phyloP scores from a whole-genome alignment of 2,113 vertebrate genomes.

The Mellivora capensis region DNA sequence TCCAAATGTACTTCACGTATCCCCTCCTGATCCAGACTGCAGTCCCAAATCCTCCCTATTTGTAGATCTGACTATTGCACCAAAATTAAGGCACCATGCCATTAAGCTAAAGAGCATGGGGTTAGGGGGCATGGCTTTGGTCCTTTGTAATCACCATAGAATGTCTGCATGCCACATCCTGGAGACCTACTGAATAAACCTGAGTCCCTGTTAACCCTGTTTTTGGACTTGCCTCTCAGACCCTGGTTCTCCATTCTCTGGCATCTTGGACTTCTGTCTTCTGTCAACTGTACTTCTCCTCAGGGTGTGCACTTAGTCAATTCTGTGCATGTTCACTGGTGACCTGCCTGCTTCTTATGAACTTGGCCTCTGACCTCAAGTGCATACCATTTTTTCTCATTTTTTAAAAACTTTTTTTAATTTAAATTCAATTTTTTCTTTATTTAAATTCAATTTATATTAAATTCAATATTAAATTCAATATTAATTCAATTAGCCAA shows the following conservation, averaged over 20 bases:
- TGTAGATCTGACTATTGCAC: neutral
- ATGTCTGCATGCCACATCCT: neutral
- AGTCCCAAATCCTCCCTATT: neutral
- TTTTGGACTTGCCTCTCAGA: neutral
- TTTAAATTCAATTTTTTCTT: no score
- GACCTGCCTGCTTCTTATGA: neutral
- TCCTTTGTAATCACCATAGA: neutral
- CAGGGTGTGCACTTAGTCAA: neutral
- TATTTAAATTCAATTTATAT: no score
- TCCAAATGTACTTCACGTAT: neutral
- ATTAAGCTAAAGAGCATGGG: neutral
- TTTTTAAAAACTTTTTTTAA: no score
- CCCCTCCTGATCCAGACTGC: neutral
- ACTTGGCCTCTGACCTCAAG: neutral
- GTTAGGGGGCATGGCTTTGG: neutral
- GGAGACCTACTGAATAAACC: neutral
- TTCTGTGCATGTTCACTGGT: neutral
- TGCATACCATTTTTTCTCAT: no score
- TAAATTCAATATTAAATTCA: no score
- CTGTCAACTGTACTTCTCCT: neutral
- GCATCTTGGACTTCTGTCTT: neutral
- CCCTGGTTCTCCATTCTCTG: neutral
- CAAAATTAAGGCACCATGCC: neutral
- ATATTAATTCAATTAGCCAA: no score
- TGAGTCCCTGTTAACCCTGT: neutral